Percentiles rank a stretch among this genome's conserved stretches.
These are phyloP conservation scores for Xiphophorus birchmanni DNA, from an alignment of 2,797 vertebrate species.

Conservation along the genomic window DNA sequence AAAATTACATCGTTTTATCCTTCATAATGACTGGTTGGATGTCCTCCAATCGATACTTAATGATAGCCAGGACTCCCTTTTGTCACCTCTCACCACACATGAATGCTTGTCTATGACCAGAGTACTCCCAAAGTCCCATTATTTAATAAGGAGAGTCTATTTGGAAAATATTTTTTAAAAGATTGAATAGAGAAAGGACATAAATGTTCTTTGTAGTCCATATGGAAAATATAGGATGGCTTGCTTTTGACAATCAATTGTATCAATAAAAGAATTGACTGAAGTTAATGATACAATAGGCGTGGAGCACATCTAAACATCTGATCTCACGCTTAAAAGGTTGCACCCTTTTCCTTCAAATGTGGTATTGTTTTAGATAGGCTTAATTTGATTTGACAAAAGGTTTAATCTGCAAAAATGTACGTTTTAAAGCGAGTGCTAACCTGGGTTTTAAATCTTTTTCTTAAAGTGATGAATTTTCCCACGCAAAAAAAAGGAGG, in stretches of 20 bases:
- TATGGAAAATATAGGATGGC: background rate
- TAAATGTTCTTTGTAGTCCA: background rate
- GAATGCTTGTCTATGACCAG: background rate
- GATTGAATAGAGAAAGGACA: background rate
- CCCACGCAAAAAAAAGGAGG: background rate
- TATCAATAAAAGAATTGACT: background rate
- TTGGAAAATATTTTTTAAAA: background rate
- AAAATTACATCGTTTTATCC: background rate
- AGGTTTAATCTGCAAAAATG: background rate
- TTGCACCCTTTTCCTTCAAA: background rate
- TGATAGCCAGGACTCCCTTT: background rate
- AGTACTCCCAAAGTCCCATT: background rate
- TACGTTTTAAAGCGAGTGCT: background rate
- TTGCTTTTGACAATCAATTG: background rate
- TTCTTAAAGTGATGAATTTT: background rate
- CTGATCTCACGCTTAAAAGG: background rate
- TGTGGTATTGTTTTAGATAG: background rate
- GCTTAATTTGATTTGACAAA: background rate
- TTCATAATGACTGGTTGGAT: background rate
- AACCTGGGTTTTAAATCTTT: background rate
- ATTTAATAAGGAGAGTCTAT: background rate
- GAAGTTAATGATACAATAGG: background rate
- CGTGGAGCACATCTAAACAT: background rate
- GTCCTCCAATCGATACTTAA: background rate
- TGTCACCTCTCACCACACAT: background rate